A percentile compares a stretch with the other conserved stretches of the same genome.
phyloP scores from a whole-genome alignment of 64 coral and sea anemone genomes.

The Trachythela sp. region DNA sequence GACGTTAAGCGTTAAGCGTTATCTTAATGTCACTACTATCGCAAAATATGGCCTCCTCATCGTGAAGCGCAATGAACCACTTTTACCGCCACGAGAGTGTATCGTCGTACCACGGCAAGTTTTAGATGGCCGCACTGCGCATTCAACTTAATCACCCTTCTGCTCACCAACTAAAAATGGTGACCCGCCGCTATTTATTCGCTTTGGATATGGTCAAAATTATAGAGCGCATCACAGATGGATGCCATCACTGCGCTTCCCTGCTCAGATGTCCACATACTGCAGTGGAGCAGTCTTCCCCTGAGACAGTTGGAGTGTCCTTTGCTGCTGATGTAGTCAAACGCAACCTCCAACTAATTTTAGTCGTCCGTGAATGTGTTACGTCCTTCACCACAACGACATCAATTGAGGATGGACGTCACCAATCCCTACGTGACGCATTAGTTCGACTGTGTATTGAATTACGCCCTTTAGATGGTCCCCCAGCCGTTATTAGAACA shows the following conservation, averaged over 20 bases:
- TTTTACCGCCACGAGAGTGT: not conserved
- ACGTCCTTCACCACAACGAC: not conserved
- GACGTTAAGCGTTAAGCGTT: conserved; percentile 5
- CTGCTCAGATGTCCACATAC: not conserved
- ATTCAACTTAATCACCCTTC: not conserved
- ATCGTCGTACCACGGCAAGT: not conserved
- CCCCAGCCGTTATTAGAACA: not conserved
- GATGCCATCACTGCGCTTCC: not conserved
- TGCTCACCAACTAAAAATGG: not conserved
- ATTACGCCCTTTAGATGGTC: not conserved
- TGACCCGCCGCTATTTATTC: not conserved
- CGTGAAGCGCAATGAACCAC: not conserved
- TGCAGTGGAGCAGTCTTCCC: not conserved
- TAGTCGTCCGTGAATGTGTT: not conserved
- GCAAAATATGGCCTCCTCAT: not conserved
- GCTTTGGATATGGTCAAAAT: not conserved
- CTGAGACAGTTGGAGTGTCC: not conserved
- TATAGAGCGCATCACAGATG: not conserved
- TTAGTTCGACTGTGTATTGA: not conserved
- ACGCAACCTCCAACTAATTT: not conserved
- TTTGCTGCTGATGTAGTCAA: not conserved
- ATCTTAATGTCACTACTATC: not conserved
- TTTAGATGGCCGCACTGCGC: not conserved
- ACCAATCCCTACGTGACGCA: not conserved
- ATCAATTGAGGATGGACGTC: not conserved